These are phyloP conservation scores for Papilio helenus DNA, from an alignment of 1,140 invertebrate species.

Conservation along the genomic window DNA sequence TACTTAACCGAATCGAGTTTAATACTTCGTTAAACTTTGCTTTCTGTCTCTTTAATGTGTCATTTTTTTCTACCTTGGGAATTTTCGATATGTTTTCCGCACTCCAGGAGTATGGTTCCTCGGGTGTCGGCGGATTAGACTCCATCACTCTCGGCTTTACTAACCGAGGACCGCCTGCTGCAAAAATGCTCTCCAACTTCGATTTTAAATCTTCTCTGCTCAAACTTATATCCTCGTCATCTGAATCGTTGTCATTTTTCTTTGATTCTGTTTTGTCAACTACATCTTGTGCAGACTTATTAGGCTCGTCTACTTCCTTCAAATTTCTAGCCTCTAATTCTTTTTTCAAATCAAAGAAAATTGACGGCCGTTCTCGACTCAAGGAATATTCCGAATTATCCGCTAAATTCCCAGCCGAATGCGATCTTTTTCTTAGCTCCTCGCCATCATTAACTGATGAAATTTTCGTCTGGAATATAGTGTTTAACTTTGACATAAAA, in stretches of 20 bases:
- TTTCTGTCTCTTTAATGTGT: constrained; percentile 71
- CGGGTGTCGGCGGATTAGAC: constrained; percentile 71
- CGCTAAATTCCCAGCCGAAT: constrained; percentile 64
- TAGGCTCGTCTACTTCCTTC: constrained; percentile 38
- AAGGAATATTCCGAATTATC: constrained; percentile 56
- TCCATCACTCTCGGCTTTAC: constrained; percentile 66
- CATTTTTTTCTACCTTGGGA: constrained; percentile 72
- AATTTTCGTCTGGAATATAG: constrained; percentile 72
- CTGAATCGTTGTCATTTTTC: constrained; percentile 45
- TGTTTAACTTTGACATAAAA: constrained; percentile 73
- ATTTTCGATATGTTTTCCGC: constrained; percentile 66
- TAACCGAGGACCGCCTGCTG: constrained; percentile 64
- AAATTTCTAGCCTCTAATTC: constrained; percentile 49
- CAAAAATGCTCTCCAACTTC: constrained; percentile 72
- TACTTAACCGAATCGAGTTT: constrained; percentile 71
- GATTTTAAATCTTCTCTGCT: constrained; percentile 71
- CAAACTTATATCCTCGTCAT: constrained; percentile 60
- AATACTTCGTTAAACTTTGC: constrained; percentile 72
- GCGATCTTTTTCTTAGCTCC: constrained; percentile 63
- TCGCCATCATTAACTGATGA: constrained; percentile 54
- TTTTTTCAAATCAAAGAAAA: constrained; percentile 69
- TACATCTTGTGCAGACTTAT: constrained; percentile 55
- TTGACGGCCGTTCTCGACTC: constrained; percentile 50
- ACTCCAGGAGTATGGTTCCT: constrained; percentile 68
- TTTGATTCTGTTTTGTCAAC: constrained; percentile 52